Evolutionary conservation across 2,888 invertebrate genomes (phyloP), one percentile per base, ranked within the genome.

Genomic region (Himalopsyche anomala): DNA sequence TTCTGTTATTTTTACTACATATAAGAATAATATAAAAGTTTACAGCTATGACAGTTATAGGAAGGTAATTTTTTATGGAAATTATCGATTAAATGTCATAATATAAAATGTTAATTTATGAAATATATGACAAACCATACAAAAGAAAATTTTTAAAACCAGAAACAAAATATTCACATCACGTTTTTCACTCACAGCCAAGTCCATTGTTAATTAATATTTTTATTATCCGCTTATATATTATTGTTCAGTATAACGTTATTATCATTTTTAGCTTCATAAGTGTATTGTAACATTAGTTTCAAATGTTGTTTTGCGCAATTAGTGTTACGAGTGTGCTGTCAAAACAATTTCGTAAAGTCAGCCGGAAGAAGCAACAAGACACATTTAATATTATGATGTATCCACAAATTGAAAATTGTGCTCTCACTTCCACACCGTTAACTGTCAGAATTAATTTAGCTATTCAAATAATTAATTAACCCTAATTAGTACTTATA

Each of bases 261-360:
- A 28, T 36, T 69, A 74, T 74, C 12, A 74, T 74, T 38, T 74
- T 74, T 74, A 38, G 74, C 15, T 74, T 74, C 74, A 74, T 74
- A 74, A 12, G 74, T 74, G 74, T 38, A 74, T 38, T 74, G 74
- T 38, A 74, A 74, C 12, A 38, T 36, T 36, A 12, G 12, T 74
- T 74, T 74, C 36, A 38, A 74, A 12, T 74, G 74, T 74, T 74
- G 74, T 38, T 74, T 74, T 74, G 8, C 74, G 74, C 74, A 74
- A 74, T 62, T 36, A 38, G 9, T 74, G 38, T 74, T 74, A 74
- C 38, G 74, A 74, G 15, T 36, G 62, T 15, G 38, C 38, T 74
- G 74, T 74, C 74, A 74, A 12, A 74, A 74, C 38, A 36, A 9
- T 74, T 36, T 74, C 12, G 12, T 5, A 74, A 36, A 74, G 36